These are phyloP conservation scores for Merodon equestris DNA, from an alignment of 2,888 invertebrate species.

Conservation along the genomic window DNA sequence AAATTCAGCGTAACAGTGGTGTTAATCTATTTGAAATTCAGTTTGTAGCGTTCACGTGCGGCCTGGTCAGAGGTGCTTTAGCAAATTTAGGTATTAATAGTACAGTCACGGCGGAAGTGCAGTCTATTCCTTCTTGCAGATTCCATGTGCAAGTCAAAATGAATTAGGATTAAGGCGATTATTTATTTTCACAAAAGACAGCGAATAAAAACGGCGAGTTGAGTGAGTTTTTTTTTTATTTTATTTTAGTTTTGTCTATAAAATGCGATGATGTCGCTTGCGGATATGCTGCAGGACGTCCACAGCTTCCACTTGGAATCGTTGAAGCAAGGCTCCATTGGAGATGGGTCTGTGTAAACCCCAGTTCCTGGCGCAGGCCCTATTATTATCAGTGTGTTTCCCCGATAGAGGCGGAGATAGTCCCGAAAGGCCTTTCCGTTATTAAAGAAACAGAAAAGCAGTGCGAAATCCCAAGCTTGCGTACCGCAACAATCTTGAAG, in stretches of 20 bases:
- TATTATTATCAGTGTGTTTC: constrained; percentile 85
- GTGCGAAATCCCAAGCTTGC: constrained; percentile 77
- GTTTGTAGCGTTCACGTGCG: constrained; percentile 97
- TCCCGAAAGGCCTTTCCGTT: constrained; percentile 84
- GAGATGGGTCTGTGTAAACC: constrained; percentile 86
- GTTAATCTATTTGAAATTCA: constrained; percentile 74
- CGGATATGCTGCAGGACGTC: constrained; percentile 82
- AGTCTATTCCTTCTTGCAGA: constrained; percentile 94
- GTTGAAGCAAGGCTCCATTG: constrained; percentile 82
- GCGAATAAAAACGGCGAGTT: constrained; percentile 28
- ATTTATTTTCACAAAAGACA: too few species aligned
- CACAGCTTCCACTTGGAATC: constrained; percentile 81
- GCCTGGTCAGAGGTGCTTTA: constrained; percentile 94
- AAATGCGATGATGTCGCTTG: constrained; percentile 84
- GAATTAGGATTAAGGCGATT: constrained; percentile 80
- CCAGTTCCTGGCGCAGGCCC: constrained; percentile 84
- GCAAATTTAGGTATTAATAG: constrained; percentile 96
- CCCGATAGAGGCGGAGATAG: constrained; percentile 83
- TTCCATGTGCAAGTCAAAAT: constrained; percentile 92
- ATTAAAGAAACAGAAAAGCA: constrained; percentile 91
- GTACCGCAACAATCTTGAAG: constrained; percentile 78
- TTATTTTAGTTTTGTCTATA: constrained; percentile 78
- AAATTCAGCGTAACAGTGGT: not conserved
- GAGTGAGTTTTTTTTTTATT: too few species aligned
- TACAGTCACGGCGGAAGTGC: constrained; percentile 96